A percentile compares a stretch with the other conserved stretches of the same genome.
Conservation (phyloP, 23 tunicate genomes). For the Halocynthia roretzi region DNA sequence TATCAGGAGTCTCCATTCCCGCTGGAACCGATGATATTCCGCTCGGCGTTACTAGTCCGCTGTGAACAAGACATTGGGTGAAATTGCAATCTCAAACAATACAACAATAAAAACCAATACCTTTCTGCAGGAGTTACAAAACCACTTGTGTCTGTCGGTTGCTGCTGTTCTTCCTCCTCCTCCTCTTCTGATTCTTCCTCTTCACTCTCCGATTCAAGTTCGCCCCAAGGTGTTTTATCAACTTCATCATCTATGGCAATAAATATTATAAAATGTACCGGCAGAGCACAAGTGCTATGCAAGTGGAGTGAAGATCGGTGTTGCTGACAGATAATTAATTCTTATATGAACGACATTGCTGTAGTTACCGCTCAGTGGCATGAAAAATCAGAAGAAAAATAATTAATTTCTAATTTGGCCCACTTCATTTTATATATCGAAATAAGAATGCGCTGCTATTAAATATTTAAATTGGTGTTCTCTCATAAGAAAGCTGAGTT, state of each 20-base stretch:
- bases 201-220: slow-evolving; percentile 92
- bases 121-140: slow-evolving; percentile 92
- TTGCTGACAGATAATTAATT: no score
- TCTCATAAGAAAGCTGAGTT: no score
- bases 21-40: slow-evolving; percentile 96
- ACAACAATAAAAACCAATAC: slow-evolving; percentile 3
- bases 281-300: no score
- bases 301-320: no score
- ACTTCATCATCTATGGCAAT: slow-evolving; percentile 44
- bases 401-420: no score
- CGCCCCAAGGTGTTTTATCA: slow-evolving; percentile 88
- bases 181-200: slow-evolving; percentile 67
- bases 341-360: no score
- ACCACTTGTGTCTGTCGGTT: slow-evolving; percentile 71
- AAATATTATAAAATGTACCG: background rate
- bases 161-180: slow-evolving; percentile 71
- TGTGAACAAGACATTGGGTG: background rate
- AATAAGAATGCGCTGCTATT: no score
- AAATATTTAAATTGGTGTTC: no score
- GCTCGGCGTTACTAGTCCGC: slow-evolving; percentile 95
- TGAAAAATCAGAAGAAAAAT: no score
- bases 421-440: no score
- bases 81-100: background rate
- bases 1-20: slow-evolving; percentile 94
- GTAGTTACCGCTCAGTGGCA: no score